A percentile compares a stretch with the other conserved stretches of the same genome.
phyloP scores from a whole-genome alignment of 2,113 vertebrate species.

The Cervus canadensis region DNA sequence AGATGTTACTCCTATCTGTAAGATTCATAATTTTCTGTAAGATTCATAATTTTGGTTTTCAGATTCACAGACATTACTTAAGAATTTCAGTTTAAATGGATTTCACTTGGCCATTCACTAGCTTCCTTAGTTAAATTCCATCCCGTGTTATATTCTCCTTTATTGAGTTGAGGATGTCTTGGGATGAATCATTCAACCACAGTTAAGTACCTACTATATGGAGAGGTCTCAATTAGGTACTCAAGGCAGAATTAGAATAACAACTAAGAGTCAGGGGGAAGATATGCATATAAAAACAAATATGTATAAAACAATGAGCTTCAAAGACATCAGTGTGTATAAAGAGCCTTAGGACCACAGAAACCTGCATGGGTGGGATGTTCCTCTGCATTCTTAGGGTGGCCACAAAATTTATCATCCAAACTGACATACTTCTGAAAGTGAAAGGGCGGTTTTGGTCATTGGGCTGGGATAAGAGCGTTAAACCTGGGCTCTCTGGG shows the following conservation, averaged over 20 bases:
- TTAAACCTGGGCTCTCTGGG: background rate
- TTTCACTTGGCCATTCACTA: background rate
- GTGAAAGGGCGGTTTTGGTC: background rate
- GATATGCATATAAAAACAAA: background rate
- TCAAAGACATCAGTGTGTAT: background rate
- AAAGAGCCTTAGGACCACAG: background rate
- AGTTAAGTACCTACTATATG: background rate
- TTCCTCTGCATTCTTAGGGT: background rate
- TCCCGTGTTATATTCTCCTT: background rate
- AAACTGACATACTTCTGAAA: background rate
- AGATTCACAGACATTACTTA: background rate
- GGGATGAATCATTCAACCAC: background rate
- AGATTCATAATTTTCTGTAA: background rate
- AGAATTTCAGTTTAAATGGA: background rate
- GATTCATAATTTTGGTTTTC: background rate
- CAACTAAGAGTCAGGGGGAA: background rate
- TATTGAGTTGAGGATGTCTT: background rate
- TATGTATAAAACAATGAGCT: background rate
- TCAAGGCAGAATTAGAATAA: background rate
- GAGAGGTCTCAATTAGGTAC: background rate
- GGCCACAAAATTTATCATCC: background rate
- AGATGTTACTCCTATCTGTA: background rate
- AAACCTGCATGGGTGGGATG: fast-evolving
- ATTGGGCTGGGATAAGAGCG: background rate
- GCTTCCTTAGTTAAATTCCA: background rate